Percentiles rank a stretch among this genome's conserved stretches.
phyloP scores from a whole-genome alignment of 2,113 vertebrate species.

The Alosa alosa region DNA sequence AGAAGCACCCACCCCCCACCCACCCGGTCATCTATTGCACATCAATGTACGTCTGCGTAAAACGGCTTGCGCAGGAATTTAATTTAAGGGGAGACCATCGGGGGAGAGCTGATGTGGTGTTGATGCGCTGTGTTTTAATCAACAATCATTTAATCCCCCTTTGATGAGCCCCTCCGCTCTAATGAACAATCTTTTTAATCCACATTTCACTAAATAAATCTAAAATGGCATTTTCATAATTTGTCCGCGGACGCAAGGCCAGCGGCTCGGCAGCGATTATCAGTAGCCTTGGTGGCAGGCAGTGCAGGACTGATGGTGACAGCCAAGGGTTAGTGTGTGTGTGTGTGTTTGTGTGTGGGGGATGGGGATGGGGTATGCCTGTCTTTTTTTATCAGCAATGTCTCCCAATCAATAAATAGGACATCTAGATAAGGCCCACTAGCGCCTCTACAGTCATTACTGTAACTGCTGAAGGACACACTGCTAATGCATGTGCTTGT shows the following conservation, averaged over 20 bases:
- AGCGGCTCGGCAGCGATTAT: constrained; percentile 26
- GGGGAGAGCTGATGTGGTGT: neutral
- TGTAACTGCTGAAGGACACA: constrained; percentile 51
- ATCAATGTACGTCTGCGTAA: neutral
- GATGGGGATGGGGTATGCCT: constrained; percentile 48
- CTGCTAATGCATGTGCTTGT: neutral
- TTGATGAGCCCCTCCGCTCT: constrained; percentile 26
- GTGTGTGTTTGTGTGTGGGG: constrained; percentile 12
- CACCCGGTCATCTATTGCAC: neutral
- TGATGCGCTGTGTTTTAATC: constrained; percentile 28
- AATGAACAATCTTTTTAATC: constrained; percentile 37
- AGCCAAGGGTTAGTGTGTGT: constrained; percentile 13
- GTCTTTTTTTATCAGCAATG: constrained; percentile 67
- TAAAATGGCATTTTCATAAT: constrained; percentile 29
- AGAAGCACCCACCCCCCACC: neutral
- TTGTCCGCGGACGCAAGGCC: constrained; percentile 10
- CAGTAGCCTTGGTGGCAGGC: constrained; percentile 25
- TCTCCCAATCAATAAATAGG: constrained; percentile 70
- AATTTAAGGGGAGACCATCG: neutral
- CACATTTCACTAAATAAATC: constrained; percentile 34
- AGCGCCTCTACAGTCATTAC: constrained; percentile 56
- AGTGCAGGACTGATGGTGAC: neutral
- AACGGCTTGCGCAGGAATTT: neutral
- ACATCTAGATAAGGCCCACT: constrained; percentile 69
- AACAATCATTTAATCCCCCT: constrained; percentile 23